Evolutionary conservation across 2,888 invertebrate species (phyloP), one percentile per base, ranked within the genome.

Genomic region (Onchidella celtica): DNA sequence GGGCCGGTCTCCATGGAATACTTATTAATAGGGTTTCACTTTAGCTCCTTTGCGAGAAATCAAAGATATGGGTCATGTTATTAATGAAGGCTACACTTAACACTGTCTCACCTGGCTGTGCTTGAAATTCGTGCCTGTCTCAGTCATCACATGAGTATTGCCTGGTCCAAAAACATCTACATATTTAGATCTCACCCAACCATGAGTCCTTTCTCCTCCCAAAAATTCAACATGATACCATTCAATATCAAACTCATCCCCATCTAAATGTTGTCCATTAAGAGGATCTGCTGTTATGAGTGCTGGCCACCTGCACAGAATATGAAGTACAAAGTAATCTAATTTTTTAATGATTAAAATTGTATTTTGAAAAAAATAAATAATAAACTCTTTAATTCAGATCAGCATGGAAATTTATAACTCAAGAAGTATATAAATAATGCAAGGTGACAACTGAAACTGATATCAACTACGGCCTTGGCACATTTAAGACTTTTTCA

Each of bases 241-340:
- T 24, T 81, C 88, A 57, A 89, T 85, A 0, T 88, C 89, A 65
- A 88, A 87, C n/a, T 76, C 73, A 79, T 90, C 88, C 14, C 82
- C 27, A 29, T 73, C 81, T 11, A 87, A 81, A 63, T 86, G 86
- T 1, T 82, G 47, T 1, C 87, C 88, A 72, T 87, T 88, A 57
- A 79, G 81, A 21, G 90, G 90, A 80, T 91, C 91, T 61, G 65
- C 70, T 3, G 86, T 90, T 6, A 92, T 83, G n/a, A 92, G 61
- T 9, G 87, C 91, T 21, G 92, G 92, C 92, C 92, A 92, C 59
- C 91, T 91, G 70, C n/a, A n/a, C n/a, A n/a, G n/a, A n/a, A n/a
- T n/a, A n/a, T n/a, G n/a, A n/a, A n/a, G n/a, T n/a, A 29, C n/a
- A n/a, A n/a, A n/a, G n/a, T n/a, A n/a, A n/a, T n/a, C n/a, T n/a